These are phyloP conservation scores for Tenualosa ilisha DNA, from an alignment of 2,797 vertebrate genomes.

Conservation along the genomic window DNA sequence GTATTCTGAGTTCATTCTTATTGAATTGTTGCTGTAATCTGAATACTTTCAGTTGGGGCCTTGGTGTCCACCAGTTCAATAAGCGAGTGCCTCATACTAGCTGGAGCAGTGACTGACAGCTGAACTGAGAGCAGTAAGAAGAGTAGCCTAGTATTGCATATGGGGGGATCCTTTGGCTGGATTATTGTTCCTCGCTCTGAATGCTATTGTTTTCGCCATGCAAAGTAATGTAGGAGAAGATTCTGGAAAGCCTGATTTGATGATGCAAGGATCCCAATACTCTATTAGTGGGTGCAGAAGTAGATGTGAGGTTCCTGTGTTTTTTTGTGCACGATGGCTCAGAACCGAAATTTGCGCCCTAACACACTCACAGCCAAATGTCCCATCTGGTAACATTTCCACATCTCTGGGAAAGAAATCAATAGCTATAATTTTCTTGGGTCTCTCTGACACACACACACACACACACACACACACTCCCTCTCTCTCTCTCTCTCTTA, in stretches of 20 bases:
- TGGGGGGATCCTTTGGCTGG: not conserved
- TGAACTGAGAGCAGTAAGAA: conserved; percentile 23
- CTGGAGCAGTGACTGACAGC: conserved; percentile 38
- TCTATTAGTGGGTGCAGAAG: not conserved
- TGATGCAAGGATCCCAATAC: conserved; percentile 8
- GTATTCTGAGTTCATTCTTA: conserved; percentile 72
- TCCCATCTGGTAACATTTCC: conserved; percentile 97
- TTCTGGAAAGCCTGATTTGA: conserved; percentile 21
- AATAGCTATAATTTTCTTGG: conserved; percentile 97
- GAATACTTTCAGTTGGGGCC: conserved; percentile 69
- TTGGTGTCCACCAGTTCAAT: conserved; percentile 39
- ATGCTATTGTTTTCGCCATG: not conserved
- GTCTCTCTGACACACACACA: conserved; percentile 64
- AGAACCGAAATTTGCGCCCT: conserved; percentile 79
- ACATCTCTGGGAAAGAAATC: conserved; percentile 95
- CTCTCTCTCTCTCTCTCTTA: not conserved
- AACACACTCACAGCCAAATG: conserved; percentile 89
- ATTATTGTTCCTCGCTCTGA: not conserved
- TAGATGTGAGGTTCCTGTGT: conserved; percentile 63
- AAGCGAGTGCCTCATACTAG: conserved; percentile 58
- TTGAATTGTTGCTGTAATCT: conserved; percentile 83
- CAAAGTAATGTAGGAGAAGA: not conserved
- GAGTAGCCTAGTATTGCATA: conserved; percentile 13
- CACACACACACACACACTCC: conserved; percentile 47
- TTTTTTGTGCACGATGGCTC: conserved; percentile 77